Evolutionary conservation across 2,888 invertebrate species (phyloP), one percentile per base, ranked within the genome.

Genomic region (Furcula furcula): DNA sequence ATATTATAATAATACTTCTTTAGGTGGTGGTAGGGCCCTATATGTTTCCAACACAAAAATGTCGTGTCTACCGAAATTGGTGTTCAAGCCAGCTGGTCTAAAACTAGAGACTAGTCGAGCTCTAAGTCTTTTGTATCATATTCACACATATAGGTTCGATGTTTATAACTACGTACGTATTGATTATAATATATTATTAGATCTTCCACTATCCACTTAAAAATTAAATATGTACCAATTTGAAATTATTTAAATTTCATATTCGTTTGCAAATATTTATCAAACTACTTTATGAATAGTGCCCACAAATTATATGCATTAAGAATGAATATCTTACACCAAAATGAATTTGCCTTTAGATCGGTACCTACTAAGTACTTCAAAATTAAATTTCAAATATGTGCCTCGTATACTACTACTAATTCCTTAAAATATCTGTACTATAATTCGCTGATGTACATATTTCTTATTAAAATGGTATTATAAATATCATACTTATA

Each of bases 101-200:
- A 63, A 60, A 25, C 7, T n/a, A 12, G 36, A 32, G 66, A 56
- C 76, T 76, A 76, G 71, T 74, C 72, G 60, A 66, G 52, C 55
- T 68, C 72, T 74, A 74, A 76, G 73, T 74, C 74, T 65, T 58
- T 56, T n/a, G n/a, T 59, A 56, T 65, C 50, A 51, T 59, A 44
- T n/a, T n/a, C n/a, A n/a, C n/a, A n/a, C n/a, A 55, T 46, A 43
- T 50, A 45, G 38, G 35, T 49, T 48, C 37, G 30, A 42, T 52
- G 38, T 48, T 46, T 46, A 45, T 45, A 20, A 47, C 38, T 46
- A 22, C 55, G 35, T 47, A 52, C 40, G 43, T 52, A 42, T 55
- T 46, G 35, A 49, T 50, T 44, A 20, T 35, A 43, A 44, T 34
- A 29, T 41, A 41, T 39, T 39, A 35, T 14, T 7, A 14, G 14